A percentile compares a stretch with the other conserved stretches of the same genome.
These are phyloP conservation scores for Diploscapter pachys DNA, from an alignment of 1,140 invertebrate species.

Conservation along the genomic window DNA sequence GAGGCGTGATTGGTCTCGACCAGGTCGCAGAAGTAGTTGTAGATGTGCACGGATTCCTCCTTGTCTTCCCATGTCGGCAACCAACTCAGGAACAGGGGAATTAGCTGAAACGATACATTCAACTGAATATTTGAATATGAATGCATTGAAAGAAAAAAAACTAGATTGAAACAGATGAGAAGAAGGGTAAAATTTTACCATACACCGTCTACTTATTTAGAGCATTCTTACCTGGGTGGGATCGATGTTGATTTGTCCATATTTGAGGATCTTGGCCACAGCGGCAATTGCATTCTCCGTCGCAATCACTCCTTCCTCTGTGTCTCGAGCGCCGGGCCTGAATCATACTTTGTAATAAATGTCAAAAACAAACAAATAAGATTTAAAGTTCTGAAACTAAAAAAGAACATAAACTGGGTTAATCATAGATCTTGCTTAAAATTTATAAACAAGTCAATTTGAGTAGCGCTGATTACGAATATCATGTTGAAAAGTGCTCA, in stretches of 20 bases:
- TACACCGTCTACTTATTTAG: constrained; percentile 3
- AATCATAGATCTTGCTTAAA: too few relatives aligned
- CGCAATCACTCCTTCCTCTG: constrained; percentile 77
- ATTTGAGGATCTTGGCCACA: constrained; percentile 94
- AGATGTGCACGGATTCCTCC: constrained; percentile 90
- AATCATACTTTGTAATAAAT: background rate
- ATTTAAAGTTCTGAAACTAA: background rate
- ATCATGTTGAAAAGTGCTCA: background rate
- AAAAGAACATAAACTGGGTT: background rate
- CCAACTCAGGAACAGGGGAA: constrained; percentile 87
- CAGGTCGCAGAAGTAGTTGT: constrained; percentile 88
- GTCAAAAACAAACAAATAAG: constrained; percentile 2
- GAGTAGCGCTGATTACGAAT: background rate
- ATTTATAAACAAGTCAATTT: background rate
- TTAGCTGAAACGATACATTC: constrained; percentile 61
- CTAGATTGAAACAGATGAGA: constrained; percentile 74
- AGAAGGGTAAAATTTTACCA: background rate
- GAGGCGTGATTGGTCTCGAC: constrained; percentile 82
- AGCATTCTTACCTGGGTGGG: constrained; percentile 1
- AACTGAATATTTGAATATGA: background rate
- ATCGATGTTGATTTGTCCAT: constrained; percentile 68
- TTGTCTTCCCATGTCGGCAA: constrained; percentile 89
- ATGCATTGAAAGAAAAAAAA: background rate
- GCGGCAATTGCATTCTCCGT: constrained; percentile 96
- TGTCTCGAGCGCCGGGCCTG: constrained; percentile 71